Percentiles rank a stretch among this genome's conserved stretches.
Conservation (phyloP, 2,888 invertebrate genomes). For the Xestia c-nigrum region DNA sequence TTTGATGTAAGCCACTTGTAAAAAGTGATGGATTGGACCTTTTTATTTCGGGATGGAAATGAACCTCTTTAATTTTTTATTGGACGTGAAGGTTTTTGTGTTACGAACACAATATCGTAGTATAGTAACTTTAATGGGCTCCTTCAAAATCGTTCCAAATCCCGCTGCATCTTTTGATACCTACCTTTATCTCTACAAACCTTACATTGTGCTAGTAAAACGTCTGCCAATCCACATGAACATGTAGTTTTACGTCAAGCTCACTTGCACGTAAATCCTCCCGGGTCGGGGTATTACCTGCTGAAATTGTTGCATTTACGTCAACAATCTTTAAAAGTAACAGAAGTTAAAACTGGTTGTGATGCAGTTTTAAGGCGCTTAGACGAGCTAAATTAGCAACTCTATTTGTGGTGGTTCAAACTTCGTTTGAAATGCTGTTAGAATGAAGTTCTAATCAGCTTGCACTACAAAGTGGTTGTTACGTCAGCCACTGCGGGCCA, state of each 20-base stretch:
- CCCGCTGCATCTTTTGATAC: background rate
- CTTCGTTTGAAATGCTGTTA: no score
- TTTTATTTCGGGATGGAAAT: conserved; percentile 5
- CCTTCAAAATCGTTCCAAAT: background rate
- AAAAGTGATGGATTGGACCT: background rate
- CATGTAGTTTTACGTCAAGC: background rate
- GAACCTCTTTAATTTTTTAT: background rate
- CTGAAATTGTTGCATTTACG: conserved; percentile 4
- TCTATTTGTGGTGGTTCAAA: no score
- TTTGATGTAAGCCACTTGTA: conserved; percentile 17
- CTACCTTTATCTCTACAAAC: background rate
- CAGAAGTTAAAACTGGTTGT: background rate
- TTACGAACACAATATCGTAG: background rate
- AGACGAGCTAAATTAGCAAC: no score
- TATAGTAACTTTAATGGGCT: background rate
- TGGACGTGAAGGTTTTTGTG: background rate
- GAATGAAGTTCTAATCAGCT: no score
- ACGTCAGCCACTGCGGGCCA: no score
- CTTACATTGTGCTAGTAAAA: background rate
- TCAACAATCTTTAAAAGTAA: background rate
- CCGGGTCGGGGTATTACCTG: background rate
- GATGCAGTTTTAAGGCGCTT: background rate
- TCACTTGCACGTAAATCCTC: background rate
- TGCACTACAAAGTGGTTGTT: no score
- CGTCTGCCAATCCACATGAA: background rate